Percentiles rank a stretch among this genome's conserved stretches.
Conservation (phyloP, 1,140 invertebrate species). For the Arion vulgaris region DNA sequence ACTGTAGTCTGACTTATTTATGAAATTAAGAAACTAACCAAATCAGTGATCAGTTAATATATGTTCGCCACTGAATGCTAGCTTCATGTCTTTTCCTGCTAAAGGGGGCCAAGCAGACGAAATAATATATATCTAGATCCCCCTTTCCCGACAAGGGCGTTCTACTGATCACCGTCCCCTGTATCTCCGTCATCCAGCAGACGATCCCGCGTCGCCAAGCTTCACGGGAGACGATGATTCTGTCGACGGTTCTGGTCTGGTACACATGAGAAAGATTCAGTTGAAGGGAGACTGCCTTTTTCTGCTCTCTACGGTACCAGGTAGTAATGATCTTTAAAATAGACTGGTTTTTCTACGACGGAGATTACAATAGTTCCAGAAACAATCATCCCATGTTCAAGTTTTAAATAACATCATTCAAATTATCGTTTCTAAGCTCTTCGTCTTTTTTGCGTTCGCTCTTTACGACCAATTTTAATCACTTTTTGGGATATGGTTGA, state of each 20-base stretch:
- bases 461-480: too few relatives aligned
- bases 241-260: neutral
- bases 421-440: too few relatives aligned
- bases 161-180: neutral
- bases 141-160: neutral
- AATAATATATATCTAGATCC: neutral
- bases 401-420: too few relatives aligned
- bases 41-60: too few relatives aligned
- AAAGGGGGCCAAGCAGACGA: slow-evolving; percentile 11
- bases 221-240: slow-evolving; percentile 10
- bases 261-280: slow-evolving; percentile 32
- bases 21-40: too few relatives aligned
- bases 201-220: slow-evolving; percentile 27
- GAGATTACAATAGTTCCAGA: too few relatives aligned
- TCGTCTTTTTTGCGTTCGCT: too few relatives aligned
- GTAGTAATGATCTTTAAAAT: slow-evolving; percentile 73
- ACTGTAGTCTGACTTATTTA: too few relatives aligned
- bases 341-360: too few relatives aligned
- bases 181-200: slow-evolving; percentile 14
- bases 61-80: neutral
- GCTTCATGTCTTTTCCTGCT: too few relatives aligned
- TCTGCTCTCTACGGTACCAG: slow-evolving; percentile 94
- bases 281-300: slow-evolving; percentile 30
- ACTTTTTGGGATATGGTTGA: too few relatives aligned
- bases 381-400: too few relatives aligned